Percentiles rank a stretch among this genome's conserved stretches.
These are phyloP conservation scores for Tauraco erythrolophus DNA, from an alignment of 2,113 vertebrate species.

Conservation along the genomic window DNA sequence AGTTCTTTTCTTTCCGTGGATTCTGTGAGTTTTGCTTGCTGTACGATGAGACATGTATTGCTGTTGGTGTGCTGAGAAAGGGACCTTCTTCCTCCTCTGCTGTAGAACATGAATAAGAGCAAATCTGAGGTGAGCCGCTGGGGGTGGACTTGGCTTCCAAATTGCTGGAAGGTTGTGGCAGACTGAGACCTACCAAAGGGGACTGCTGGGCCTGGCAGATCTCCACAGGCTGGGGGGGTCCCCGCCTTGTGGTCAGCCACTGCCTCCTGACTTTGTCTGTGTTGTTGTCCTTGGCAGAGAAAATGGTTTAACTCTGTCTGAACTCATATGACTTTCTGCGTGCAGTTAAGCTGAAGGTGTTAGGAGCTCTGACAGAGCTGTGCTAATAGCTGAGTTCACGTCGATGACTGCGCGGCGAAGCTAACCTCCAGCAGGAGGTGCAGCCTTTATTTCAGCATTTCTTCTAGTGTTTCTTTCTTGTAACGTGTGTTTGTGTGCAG, in stretches of 20 bases:
- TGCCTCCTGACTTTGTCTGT: background rate
- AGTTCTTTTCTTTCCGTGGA: background rate
- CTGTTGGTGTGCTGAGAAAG: background rate
- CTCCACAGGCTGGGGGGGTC: background rate
- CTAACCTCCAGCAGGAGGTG: background rate
- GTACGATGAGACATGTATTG: rapidly evolving
- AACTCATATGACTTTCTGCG: background rate
- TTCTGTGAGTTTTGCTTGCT: background rate
- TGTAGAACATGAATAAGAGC: background rate
- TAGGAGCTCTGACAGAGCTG: background rate
- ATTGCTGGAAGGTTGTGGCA: background rate
- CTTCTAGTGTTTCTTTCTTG: background rate
- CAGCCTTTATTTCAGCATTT: background rate
- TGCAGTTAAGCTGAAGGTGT: background rate
- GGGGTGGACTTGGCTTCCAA: background rate
- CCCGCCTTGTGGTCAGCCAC: background rate
- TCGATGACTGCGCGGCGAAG: background rate
- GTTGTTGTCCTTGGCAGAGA: background rate
- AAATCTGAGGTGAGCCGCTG: background rate
- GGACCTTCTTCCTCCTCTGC: background rate
- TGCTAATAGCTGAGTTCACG: background rate
- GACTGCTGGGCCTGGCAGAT: background rate
- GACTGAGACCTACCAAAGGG: background rate
- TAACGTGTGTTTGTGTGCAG: background rate
- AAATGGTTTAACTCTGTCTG: background rate